Conservation (phyloP, 2,888 invertebrate species). For the Lymantria dispar region DNA sequence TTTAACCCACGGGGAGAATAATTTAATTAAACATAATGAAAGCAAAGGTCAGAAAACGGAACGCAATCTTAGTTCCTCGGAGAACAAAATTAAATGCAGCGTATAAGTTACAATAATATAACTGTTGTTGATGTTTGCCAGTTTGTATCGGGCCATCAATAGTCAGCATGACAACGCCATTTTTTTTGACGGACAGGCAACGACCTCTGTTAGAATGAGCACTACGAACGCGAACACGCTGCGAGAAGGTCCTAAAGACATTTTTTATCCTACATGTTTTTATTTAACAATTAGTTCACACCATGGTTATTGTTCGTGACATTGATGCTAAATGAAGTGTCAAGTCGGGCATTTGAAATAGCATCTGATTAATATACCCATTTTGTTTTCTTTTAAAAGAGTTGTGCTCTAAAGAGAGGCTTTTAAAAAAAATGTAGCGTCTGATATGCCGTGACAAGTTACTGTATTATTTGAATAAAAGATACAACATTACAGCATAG, state of each 20-base stretch:
- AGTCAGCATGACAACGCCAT: constrained; percentile 54
- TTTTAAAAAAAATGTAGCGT: too few relatives aligned
- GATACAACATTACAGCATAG: too few relatives aligned
- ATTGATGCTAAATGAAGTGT: constrained; percentile 69
- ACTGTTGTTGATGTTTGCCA: constrained; percentile 56
- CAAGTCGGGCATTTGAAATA: constrained; percentile 49
- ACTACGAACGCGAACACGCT: constrained; percentile 36
- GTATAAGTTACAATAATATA: constrained; percentile 49
- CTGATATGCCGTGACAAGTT: too few relatives aligned
- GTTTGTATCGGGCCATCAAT: constrained; percentile 58
- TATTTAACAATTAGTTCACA: constrained; percentile 45
- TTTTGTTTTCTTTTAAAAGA: background rate
- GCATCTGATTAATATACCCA: background rate
- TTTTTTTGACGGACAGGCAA: constrained; percentile 59
- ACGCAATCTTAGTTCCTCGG: background rate
- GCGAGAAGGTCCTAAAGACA: constrained; percentile 43
- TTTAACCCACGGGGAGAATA: too few relatives aligned
- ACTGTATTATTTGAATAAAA: too few relatives aligned
- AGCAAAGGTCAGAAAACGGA: background rate
- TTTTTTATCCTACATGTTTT: constrained; percentile 41
- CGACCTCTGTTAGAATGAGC: constrained; percentile 46
- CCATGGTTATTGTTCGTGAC: constrained; percentile 56
- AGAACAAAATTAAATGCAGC: constrained; percentile 7
- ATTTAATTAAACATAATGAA: too few relatives aligned
- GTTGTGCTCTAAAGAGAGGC: too few relatives aligned